Base-by-base conservation (phyloP, 2,797 vertebrate species). In the Crenichthys baileyi region DNA sequence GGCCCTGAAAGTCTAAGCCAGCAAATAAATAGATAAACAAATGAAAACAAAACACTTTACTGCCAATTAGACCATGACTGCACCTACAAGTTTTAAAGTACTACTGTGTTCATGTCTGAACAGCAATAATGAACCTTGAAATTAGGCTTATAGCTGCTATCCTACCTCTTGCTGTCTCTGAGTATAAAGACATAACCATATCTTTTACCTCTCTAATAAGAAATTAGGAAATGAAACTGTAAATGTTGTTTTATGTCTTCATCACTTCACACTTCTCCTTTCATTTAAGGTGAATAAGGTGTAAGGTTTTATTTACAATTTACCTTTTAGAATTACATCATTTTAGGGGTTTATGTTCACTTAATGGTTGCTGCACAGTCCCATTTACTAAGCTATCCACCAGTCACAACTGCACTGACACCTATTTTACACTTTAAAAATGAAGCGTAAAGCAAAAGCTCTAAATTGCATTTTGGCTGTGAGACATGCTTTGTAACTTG, bases 11-110 rank as follows among this genome's bases (percentile, higher is more conserved):
- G 87, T 92, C 87, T 89, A 90, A 92, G 90, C 80, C 87, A 83
- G 85, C 83, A 89, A 91, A 92, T 91, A 92, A 87, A 89, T 82
- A 89, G 87, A 92, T 89, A 88, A 90, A 91, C 88, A 93, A 92
- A 87, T 87, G 85, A 87, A 79, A 90, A 82, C 60, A 73, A 88
- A 92, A 87, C 84, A 85, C 86, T 91, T 91, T 70, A 71, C 77
- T 81, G 86, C 80, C 84, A 90, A 89, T 91, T 87, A 88, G 83
- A 93, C 86, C 87, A 78, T 88, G 88, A 89, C 86, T 88, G 86
- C 89, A 88, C 83, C 82, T 91, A 91, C 89, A 87, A 70, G 86
- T 87, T 85, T 88, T 89, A 72, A 90, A 89, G 83, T 77, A 82
- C 83, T 61, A 36, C 84, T 72, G 73, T 84, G 76, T 87, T 88